phyloP scores from a whole-genome alignment of 2,113 vertebrate genomes.

The Rissa tridactyla region DNA sequence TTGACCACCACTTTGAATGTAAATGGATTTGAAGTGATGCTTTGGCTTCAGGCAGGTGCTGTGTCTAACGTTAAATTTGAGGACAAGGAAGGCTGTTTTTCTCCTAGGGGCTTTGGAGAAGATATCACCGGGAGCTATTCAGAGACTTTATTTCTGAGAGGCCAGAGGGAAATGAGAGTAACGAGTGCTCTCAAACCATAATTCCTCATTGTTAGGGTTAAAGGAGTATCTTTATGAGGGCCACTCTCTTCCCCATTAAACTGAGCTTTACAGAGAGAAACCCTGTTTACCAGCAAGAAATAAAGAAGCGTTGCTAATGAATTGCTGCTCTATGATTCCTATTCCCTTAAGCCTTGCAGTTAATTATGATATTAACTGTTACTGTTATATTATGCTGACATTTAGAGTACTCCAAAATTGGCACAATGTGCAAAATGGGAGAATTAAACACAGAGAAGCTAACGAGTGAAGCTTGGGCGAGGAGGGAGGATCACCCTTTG shows the following conservation, averaged over 20 bases:
- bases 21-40: not conserved
- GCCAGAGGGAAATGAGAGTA: not conserved
- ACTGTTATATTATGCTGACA: not conserved
- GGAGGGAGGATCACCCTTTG: not conserved
- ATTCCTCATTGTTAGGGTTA: not conserved
- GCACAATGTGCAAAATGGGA: not conserved
- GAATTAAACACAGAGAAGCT: not conserved
- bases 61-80: not conserved
- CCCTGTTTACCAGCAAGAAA: not conserved
- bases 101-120: not conserved
- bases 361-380: slow-evolving; percentile 43
- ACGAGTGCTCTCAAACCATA: fast-evolving
- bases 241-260: not conserved
- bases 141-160: not conserved
- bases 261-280: not conserved
- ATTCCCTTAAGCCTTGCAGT: slow-evolving; percentile 11
- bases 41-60: not conserved
- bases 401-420: not conserved
- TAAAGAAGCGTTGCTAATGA: not conserved
- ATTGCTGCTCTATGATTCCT: slow-evolving; percentile 7
- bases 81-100: not conserved
- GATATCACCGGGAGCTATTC: not conserved
- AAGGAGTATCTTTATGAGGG: not conserved
- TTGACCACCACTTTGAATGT: not conserved
- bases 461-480: not conserved